Evolutionary conservation across 2,888 invertebrate genomes (phyloP), one percentile per base, ranked within the genome.

Genomic region (Serripes groenlandicus): DNA sequence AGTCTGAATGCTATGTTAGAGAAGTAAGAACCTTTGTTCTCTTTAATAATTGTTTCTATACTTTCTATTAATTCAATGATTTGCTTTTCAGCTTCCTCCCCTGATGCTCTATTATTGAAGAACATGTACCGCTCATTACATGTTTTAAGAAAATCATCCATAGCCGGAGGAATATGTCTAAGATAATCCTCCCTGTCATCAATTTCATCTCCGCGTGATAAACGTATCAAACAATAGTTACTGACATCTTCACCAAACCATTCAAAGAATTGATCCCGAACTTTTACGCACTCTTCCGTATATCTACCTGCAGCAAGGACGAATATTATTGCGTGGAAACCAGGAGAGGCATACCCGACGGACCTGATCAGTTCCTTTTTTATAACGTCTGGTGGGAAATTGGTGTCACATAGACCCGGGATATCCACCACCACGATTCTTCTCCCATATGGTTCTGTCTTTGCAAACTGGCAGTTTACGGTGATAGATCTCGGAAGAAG

Each of bases 321-420:
- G 49, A 56, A 81, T 21, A 81, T 3, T n/a, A 81, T 37, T 4
- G 68, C 81, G 60, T 76, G 81, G 60, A 76, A 66, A 15, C 81
- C 81, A 3, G 71, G 72, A 23, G 37, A 30, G 11, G 66, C 15
- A 49, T 60, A 69, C 3, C 66, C 75, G 5, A 76, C 35, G 23
- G 49, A 37, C 37, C 54, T 54, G 4, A 72, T 32, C 18, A 81
- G 64, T 52, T 81, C 76, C 15, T 37, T 60, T 0, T n/a, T 21
- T 23, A 70, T 75, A 23, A 58, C 62, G 21, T 28, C 49, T n/a
- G 60, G 68, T 23, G 54, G 30, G 4, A 28, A n/a, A 21, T 52
- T 54, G 3, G 77, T 77, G 62, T 81, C 81, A n/a, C 35, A 81
- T 32, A 81, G 73, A 4, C 73, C 81, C 0, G 81, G 81, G 11